Base-by-base conservation (phyloP, 1,140 invertebrate species). In the Caenorhabditis latens region DNA sequence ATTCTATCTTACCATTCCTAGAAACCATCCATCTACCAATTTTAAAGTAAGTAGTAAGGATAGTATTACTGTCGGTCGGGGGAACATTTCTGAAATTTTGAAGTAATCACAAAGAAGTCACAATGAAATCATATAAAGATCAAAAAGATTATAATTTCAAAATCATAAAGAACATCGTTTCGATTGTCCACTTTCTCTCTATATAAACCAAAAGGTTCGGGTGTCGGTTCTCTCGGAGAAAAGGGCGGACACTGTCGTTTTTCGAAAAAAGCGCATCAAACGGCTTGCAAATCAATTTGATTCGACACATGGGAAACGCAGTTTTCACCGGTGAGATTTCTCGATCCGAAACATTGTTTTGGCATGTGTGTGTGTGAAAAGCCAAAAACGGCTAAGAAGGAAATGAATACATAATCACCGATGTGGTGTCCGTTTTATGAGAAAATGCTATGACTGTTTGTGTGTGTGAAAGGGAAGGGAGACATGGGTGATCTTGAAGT, bases 301-400 rank as follows among this genome's bases (percentile, higher is more conserved):
- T 24, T 79, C 71, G 71, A 79, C 71, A 50, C 71, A 50, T 79
- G 71, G 71, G 71, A 79, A 79, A 79, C 71, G 71, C 71, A 79
- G 71, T 79, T 79, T 79, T 79, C 46, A 48, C n/a, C 65, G 32
- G 32, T 3, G 9, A 40, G 32, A 65, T 53, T 53, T 16, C 50
- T 79, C 63, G 40, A 11, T 21, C n/a, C 24, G 43, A 79, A 79
- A 50, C 71, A 79, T 9, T 79, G 71, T 53, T 53, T 46, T 71
- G 65, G 65, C 71, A 79, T 48, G 63, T 65, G 63, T 40, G 43
- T 24, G 67, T 21, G n/a, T 0, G 46, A 24, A 50, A 50, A 79
- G 71, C 46, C 71, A 42, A 24, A 48, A 79, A 16, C 16, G 46
- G 19, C 32, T 32, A 32, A 24, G 65, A 24, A 50, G 21, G 11